Base-by-base conservation (phyloP, 2,888 invertebrate species). In the Tholera decimalis region DNA sequence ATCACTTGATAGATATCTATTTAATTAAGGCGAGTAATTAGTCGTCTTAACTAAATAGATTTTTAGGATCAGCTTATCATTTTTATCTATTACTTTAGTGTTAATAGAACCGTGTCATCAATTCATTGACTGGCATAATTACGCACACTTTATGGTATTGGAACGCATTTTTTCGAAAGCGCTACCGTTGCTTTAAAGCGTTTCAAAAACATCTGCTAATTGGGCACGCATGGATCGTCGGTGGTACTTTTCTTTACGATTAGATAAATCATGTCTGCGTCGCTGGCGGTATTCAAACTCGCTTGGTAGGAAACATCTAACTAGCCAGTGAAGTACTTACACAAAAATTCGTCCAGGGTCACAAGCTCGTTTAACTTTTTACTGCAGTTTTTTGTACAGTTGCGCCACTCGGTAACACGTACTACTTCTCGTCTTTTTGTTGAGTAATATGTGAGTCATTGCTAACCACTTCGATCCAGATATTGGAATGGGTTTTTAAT, bases 281-380 rank as follows among this genome's bases (percentile, higher is more conserved):
- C 39, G 51, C 67, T 60, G 74, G 44, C 37, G 59, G 47, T 59
- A 53, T 73, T 62, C 46, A 49, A 73, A 58, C 64, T 57, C 15
- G 54, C 37, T 75, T 59, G 43, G 11, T 22, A 68, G 56, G 58
- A 57, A 30, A 58, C 66, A 61, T 39, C 22, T 30, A 47, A 50
- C 55, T 56, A 53, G 46, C 39, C 20, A 9, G 11, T 43, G 9
- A 51, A 61, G 50, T 64, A 65, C 49, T 54, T 57, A 44, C 18
- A 63, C 43, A 53, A 39, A 77, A 55, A 66, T 47, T 54, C 59
- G 71, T 73, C 70, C 85, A 84, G 80, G 84, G 86, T 83, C 87
- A 83, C 82, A 69, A 64, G 77, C 71, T 80, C 82, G 74, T 84
- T 85, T 79, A 79, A 85, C 77, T 89, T 90, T 90, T 91, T 90